Evolutionary conservation across 2,888 invertebrate genomes (phyloP), one percentile per base, ranked within the genome.

Genomic region (Perithous albicinctus): DNA sequence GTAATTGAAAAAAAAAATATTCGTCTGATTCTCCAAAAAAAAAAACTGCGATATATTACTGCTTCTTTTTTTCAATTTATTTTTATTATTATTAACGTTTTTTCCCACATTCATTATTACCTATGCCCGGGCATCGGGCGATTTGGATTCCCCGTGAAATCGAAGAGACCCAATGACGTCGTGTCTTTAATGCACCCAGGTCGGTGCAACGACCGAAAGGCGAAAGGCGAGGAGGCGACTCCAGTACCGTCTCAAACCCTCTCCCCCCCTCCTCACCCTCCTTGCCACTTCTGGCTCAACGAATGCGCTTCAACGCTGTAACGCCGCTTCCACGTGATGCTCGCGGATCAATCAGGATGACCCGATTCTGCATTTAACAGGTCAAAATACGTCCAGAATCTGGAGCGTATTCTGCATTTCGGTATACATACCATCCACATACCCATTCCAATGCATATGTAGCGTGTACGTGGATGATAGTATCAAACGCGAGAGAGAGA

Each of bases 161-260:
- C n/a, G n/a, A n/a, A n/a, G n/a, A n/a, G n/a, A n/a, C n/a, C n/a
- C n/a, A n/a, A n/a, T n/a, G n/a, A n/a, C n/a, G n/a, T n/a, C n/a
- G n/a, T n/a, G n/a, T n/a, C n/a, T n/a, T n/a, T n/a, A 23, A 66
- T 35, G 51, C 48, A 51, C 26, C 46, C n/a, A n/a, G n/a, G n/a
- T n/a, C n/a, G 80, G 80, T 81, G 80, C 80, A 81, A 81, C 80
- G 80, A 81, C 80, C 80, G 77, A 73, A 67, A 63, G 69, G n/a
- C n/a, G n/a, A n/a, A 73, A 70, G 66, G 73, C 66, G 69, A 69
- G 38, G 61, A 43, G n/a, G n/a, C n/a, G n/a, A 67, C 66, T 70
- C 63, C 77, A 41, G 38, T 61, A 61, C 26, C 43, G 29, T 73
- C 73, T 69, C 20, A 10, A 10, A 15, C 32, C 48, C 73, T 20